These are phyloP conservation scores for Anolis carolinensis DNA, from an alignment of 2,113 vertebrate species.

Conservation along the genomic window DNA sequence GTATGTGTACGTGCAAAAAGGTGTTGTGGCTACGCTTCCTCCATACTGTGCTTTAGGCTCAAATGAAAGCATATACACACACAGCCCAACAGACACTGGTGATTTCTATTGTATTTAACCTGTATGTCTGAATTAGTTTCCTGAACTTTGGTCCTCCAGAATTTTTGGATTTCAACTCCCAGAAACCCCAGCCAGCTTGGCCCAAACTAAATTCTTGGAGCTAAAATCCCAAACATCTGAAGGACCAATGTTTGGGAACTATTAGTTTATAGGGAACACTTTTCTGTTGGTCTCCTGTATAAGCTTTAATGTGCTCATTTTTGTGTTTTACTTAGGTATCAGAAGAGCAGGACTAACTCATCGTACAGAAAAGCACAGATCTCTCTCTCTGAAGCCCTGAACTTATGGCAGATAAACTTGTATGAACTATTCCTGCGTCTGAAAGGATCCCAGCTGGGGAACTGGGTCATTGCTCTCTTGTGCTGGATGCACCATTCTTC, in stretches of 20 bases:
- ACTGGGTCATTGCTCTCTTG: conserved; percentile 78
- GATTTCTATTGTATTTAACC: background rate
- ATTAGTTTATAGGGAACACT: background rate
- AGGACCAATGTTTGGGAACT: no score
- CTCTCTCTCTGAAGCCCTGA: conserved; percentile 78
- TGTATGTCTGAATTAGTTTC: background rate
- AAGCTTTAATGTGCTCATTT: conserved; percentile 44
- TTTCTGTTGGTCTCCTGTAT: background rate
- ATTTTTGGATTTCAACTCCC: no score
- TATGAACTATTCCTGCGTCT: conserved; percentile 84
- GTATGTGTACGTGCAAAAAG: no score
- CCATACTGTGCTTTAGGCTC: background rate
- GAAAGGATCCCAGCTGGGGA: conserved; percentile 75
- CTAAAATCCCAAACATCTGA: no score
- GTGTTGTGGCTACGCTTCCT: no score
- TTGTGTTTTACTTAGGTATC: conserved; percentile 78
- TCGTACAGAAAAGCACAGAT: conserved; percentile 79
- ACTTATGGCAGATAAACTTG: conserved; percentile 84
- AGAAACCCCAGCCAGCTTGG: no score
- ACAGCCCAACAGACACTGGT: background rate
- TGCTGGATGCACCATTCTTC: conserved; percentile 65
- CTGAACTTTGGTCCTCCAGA: no score
- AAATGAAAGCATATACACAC: background rate
- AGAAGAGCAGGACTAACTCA: conserved; percentile 78
- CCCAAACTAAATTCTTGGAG: no score